Evolutionary conservation across 2,797 vertebrate genomes (phyloP), one percentile per base, ranked within the genome.

Genomic region (Smutsia temminckii): DNA sequence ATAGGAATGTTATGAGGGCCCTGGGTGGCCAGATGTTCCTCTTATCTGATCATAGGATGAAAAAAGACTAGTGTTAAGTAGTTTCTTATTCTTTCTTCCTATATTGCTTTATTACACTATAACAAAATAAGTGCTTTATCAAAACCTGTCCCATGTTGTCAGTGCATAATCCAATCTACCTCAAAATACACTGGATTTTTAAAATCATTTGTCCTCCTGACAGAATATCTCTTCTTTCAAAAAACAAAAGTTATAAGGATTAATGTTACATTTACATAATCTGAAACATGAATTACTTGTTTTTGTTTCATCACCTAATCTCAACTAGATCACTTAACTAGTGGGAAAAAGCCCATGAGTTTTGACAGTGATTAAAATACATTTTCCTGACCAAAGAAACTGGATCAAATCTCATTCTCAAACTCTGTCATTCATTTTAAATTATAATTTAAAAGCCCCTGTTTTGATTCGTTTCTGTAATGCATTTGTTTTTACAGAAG

Each of bases 381-480:
- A 27, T 18, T 80, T 88, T 79, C 61, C 53, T 80, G 40, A 78
- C 64, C 42, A 25, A 75, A 75, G n/a, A 89, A 37, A 2, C 34
- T 72, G 40, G 37, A 13, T 34, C 42, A 57, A 81, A 81, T 27
- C 40, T 46, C 69, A 71, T 81, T 57, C 81, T 57, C 51, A 85
- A 92, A 93, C 63, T 34, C 20, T 25, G n/a, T 46, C 57, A 53
- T 59, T 93, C 12, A 91, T 81, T 86, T 87, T 46, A 87, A 93
- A 59, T 64, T 59, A 63, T n/a, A 85, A 66, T 49, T 61, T 61
- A 69, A 85, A 71, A 55, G 32, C 34, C 27, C n/a, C 29, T 51
- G 4, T 84, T 90, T 91, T 71, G 34, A 87, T 57, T 66, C 25
- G 25, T 21, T 90, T 90, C 40, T 59, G 7, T 46, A 80, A 87